Conservation (phyloP, 2,797 vertebrate species). For the Tragelaphus eurycerus region DNA sequence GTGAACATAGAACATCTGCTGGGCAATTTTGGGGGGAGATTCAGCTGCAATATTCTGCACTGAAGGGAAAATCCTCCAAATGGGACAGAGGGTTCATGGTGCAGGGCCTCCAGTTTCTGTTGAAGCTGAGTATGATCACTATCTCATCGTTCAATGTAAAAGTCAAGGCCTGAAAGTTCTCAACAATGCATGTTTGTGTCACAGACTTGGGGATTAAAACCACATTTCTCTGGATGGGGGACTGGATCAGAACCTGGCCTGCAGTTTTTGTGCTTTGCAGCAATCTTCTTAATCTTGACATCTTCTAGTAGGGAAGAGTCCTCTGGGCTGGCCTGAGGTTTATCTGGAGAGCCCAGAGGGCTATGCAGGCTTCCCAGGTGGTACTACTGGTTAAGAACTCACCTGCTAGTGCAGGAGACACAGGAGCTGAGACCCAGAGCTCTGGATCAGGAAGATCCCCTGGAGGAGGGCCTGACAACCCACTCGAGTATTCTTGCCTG, state of each 20-base stretch:
- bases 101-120: conserved; percentile 78
- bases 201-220: conserved; percentile 88
- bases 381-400: neutral
- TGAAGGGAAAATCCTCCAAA: neutral
- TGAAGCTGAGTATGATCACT: conserved; percentile 76
- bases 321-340: conserved; percentile 81
- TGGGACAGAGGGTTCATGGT: neutral
- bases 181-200: conserved; percentile 83
- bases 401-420: neutral
- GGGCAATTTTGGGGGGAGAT: neutral
- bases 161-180: conserved; percentile 87
- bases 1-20: neutral
- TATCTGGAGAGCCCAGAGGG: conserved; percentile 82
- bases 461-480: neutral
- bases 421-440: neutral
- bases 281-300: conserved; percentile 87
- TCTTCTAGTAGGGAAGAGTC: conserved; percentile 89
- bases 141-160: conserved; percentile 79
- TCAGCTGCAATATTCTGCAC: neutral
- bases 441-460: neutral
- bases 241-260: conserved; percentile 88
- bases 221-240: conserved; percentile 88
- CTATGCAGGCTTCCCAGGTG: conserved; percentile 30
- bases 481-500: neutral
- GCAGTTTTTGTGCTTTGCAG: conserved; percentile 87